phyloP scores from a whole-genome alignment of 1,140 invertebrate species.

The Trigoniulus corallinus region DNA sequence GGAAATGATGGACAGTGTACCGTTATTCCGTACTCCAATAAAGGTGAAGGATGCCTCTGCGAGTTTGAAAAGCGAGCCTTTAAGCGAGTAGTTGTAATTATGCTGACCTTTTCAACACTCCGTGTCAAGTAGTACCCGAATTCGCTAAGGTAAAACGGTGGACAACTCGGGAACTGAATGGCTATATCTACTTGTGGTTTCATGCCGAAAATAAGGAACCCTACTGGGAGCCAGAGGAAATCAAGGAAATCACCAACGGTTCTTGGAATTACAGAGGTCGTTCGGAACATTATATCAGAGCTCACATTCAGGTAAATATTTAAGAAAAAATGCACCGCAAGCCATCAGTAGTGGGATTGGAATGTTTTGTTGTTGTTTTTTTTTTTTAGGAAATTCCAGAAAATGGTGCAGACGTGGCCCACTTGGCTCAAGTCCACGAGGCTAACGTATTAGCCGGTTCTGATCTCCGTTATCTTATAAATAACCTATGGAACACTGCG shows the following conservation, averaged over 20 bases:
- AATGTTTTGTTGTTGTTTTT: background rate
- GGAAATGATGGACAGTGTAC: conserved; percentile 50
- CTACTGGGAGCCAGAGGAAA: conserved; percentile 42
- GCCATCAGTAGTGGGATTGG: background rate
- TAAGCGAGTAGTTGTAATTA: too few species aligned
- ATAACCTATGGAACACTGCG: conserved; percentile 21
- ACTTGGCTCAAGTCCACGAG: conserved; percentile 56
- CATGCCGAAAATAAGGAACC: conserved; percentile 53
- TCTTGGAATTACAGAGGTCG: conserved; percentile 49
- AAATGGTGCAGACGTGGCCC: conserved; percentile 71
- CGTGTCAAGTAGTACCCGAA: conserved; percentile 30
- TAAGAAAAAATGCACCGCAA: too few species aligned
- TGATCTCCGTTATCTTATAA: conserved; percentile 22
- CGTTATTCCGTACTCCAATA: conserved; percentile 45
- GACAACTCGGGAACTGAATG: conserved; percentile 46
- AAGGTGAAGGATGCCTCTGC: conserved; percentile 23
- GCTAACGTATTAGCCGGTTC: conserved; percentile 37
- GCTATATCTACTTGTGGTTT: conserved; percentile 65
- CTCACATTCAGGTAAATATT: conserved; percentile 26
- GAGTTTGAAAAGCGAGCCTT: too few species aligned
- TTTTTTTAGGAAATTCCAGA: conserved; percentile 65
- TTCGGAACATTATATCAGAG: conserved; percentile 48
- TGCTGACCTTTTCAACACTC: too few species aligned
- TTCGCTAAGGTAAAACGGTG: conserved; percentile 38
- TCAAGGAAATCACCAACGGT: conserved; percentile 35